phyloP scores from a whole-genome alignment of 2,888 invertebrate species.

The Agrotis ipsilon region DNA sequence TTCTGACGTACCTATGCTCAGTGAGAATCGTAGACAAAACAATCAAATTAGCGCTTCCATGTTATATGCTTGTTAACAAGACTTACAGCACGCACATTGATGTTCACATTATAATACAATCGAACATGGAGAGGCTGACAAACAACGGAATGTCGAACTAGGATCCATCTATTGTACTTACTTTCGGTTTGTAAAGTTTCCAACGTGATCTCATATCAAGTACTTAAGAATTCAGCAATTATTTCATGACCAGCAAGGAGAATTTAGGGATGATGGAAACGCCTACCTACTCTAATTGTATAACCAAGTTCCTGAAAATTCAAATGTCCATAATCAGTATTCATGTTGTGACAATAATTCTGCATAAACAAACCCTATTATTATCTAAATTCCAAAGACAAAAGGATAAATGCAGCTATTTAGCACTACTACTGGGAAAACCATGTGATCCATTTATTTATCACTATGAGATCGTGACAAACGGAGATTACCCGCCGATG shows the following conservation, averaged over 20 bases:
- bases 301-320: background rate
- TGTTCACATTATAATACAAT: constrained; percentile 51
- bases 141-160: constrained; percentile 1
- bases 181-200: constrained; percentile 7
- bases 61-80: constrained; percentile 60
- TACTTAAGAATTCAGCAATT: background rate
- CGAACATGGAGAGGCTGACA: constrained; percentile 26
- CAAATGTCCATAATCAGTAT: background rate
- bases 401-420: constrained; percentile 35
- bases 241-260: background rate
- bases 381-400: constrained; percentile 36
- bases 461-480: constrained; percentile 83
- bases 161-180: background rate
- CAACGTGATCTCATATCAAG: background rate
- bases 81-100: constrained; percentile 44
- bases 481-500: constrained; percentile 77
- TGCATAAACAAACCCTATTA: constrained; percentile 1
- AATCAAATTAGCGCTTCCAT: constrained; percentile 65
- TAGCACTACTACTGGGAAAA: constrained; percentile 62
- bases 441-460: constrained; percentile 85
- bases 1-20: constrained; percentile 51
- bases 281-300: background rate
- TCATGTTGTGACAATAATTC: background rate
- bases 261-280: background rate
- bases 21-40: constrained; percentile 59